These are phyloP conservation scores for Nymphalis io DNA, from an alignment of 1,140 invertebrate genomes.

Conservation along the genomic window DNA sequence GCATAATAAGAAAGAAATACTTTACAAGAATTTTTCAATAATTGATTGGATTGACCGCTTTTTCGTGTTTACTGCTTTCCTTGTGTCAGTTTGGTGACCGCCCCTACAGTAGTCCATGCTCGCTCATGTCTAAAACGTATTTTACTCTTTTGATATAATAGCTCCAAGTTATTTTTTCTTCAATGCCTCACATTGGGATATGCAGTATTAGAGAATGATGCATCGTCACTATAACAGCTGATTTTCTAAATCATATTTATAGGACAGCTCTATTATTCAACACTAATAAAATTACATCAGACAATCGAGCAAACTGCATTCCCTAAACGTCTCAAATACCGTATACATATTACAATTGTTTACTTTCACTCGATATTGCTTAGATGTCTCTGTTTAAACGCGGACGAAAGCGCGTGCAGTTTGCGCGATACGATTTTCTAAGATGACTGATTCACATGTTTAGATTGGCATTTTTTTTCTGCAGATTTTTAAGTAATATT, in stretches of 20 bases:
- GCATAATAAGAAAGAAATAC: conserved; percentile 58
- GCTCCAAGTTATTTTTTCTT: conserved; percentile 78
- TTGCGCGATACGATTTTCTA: conserved; percentile 69
- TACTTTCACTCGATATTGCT: no score
- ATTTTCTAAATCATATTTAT: conserved; percentile 78
- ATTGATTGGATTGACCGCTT: conserved; percentile 82
- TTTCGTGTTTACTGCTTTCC: conserved; percentile 82
- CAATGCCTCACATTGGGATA: conserved; percentile 78
- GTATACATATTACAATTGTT: not conserved
- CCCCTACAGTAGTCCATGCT: conserved; percentile 80
- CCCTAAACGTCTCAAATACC: not conserved
- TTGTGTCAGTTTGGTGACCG: conserved; percentile 82
- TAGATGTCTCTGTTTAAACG: no score
- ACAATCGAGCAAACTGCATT: conserved; percentile 72
- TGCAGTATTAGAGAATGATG: conserved; percentile 80
- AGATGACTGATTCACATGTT: conserved; percentile 62
- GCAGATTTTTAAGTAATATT: conserved; percentile 65
- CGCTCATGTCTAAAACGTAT: conserved; percentile 77
- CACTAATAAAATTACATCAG: conserved; percentile 66
- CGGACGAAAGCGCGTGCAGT: conserved; percentile 49
- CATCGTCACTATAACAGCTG: conserved; percentile 81
- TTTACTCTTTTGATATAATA: conserved; percentile 78
- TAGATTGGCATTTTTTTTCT: conserved; percentile 65
- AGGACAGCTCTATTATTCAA: conserved; percentile 81
- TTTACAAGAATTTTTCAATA: conserved; percentile 65